Conservation (phyloP, 2,888 invertebrate species). For the Bombylius major region DNA sequence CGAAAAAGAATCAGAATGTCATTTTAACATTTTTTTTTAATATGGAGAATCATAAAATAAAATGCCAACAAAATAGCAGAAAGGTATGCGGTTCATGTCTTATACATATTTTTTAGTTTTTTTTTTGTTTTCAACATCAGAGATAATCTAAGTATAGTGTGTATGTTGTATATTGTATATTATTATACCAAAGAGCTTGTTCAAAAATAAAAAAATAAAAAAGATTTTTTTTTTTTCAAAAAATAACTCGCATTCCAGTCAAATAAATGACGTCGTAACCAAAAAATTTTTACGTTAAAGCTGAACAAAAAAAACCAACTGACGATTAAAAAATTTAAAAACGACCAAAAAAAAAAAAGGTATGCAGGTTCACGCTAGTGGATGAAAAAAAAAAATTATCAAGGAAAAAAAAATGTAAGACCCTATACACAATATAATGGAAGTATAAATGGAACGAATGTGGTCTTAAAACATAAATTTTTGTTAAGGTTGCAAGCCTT, state of each 20-base stretch:
- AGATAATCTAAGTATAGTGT: background rate
- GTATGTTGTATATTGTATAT: too few relatives aligned
- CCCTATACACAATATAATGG: slow-evolving; percentile 1
- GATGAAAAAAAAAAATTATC: background rate
- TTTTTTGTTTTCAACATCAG: background rate
- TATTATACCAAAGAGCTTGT: background rate
- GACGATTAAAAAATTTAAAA: background rate
- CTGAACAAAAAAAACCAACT: background rate
- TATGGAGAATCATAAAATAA: background rate
- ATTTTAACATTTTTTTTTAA: background rate
- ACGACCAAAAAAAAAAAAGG: slow-evolving; percentile 3
- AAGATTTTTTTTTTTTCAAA: background rate
- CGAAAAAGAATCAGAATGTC: background rate
- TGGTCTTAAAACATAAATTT: background rate
- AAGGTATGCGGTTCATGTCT: background rate
- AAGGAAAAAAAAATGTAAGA: background rate
- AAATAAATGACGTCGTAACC: slow-evolving; percentile 10
- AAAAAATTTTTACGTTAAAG: slow-evolving; percentile 5
- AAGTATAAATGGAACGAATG: slow-evolving; percentile 9
- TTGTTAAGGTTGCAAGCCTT: background rate
- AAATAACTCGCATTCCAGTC: slow-evolving; percentile 8
- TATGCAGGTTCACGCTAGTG: slow-evolving; percentile 2
- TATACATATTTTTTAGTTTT: background rate
- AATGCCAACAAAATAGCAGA: background rate
- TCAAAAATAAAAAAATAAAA: background rate